A percentile compares a stretch with the other conserved stretches of the same genome.
These are phyloP conservation scores for human (Homo sapiens) DNA, from an alignment of 2,113 vertebrate species.

Conservation along the genomic window GRCh38 chr13:18677501-18678000, in stretches of 20 bases:
- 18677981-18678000: conserved; percentile 6
- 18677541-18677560: no score
- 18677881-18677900: neutral
- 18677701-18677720: neutral
- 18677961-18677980: neutral
- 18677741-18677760: no score
- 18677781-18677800: neutral
- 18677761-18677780: neutral
- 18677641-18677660: no score
- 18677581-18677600: no score
- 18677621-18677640: no score
- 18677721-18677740: neutral
- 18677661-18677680: no score
- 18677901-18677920: neutral
- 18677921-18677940: neutral
- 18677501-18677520: no score
- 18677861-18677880: neutral
- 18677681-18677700: neutral
- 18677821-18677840: neutral
- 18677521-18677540: no score
- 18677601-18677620: no score
- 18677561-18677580: no score
- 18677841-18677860: neutral
- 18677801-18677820: neutral
- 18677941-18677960: neutral